Evolutionary conservation across 2,113 vertebrate species (phyloP).

Genomic region (Salvelinus namaycush): DNA sequence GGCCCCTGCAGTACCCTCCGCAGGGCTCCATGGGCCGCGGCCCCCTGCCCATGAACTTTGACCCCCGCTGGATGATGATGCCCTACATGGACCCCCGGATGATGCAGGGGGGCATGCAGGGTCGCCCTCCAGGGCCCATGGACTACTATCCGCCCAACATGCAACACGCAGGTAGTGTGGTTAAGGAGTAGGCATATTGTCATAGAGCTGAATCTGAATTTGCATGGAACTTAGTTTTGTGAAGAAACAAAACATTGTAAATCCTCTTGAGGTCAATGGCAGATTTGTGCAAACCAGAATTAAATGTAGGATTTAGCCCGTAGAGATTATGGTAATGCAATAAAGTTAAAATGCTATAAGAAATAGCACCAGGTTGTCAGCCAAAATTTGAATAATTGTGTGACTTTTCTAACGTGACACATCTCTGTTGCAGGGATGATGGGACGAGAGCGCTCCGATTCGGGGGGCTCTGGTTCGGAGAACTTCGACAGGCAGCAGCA

Average conservation of each 20-base stretch:
- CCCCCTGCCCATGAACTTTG: constrained; percentile 87
- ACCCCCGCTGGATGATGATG: constrained; percentile 95
- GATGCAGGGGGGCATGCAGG: constrained; percentile 89
- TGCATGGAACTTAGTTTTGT: too few relatives aligned
- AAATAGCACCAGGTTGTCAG: too few relatives aligned
- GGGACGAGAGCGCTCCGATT: constrained; percentile 88
- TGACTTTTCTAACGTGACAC: too few relatives aligned
- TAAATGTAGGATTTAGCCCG: too few relatives aligned
- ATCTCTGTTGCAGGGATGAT: constrained; percentile 74
- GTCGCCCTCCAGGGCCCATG: constrained; percentile 81
- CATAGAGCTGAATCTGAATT: too few relatives aligned
- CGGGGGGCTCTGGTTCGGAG: constrained; percentile 88
- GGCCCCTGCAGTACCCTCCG: constrained; percentile 79
- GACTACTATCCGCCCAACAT: constrained; percentile 87
- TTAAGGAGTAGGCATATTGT: too few relatives aligned
- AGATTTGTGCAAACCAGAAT: too few relatives aligned
- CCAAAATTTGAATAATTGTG: too few relatives aligned
- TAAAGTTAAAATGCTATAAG: too few relatives aligned
- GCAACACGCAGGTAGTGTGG: constrained; percentile 77
- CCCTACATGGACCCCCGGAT: constrained; percentile 91
- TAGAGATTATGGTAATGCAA: too few relatives aligned
- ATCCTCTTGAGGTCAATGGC: too few relatives aligned
- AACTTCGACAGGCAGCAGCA: constrained; percentile 85
- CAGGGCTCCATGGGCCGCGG: constrained; percentile 72
- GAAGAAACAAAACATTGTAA: too few relatives aligned